A percentile compares a stretch with the other conserved stretches of the same genome.
Conservation (phyloP, 2,888 invertebrate genomes). For the Rotaria magnacalcarata region DNA sequence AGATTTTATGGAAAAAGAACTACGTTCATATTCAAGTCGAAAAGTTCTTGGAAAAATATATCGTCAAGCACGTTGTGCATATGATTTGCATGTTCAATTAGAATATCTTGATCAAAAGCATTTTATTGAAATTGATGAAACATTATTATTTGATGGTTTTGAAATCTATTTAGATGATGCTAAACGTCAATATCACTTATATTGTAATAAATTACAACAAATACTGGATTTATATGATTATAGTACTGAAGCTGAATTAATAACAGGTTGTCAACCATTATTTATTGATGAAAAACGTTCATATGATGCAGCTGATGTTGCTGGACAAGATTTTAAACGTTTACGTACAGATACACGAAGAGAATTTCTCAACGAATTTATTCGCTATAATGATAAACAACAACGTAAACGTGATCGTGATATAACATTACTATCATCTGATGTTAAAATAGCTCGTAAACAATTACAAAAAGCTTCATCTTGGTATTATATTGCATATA, state of each 20-base stretch:
- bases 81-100: constrained; percentile 24
- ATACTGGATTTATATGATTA: constrained; percentile 30
- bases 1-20: constrained; percentile 21
- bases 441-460: neutral
- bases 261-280: constrained; percentile 27
- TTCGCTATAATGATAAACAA: constrained; percentile 1
- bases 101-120: neutral
- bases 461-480: constrained; percentile 27
- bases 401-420: constrained; percentile 7
- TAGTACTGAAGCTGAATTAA: constrained; percentile 13
- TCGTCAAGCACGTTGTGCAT: constrained; percentile 16
- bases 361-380: constrained; percentile 29
- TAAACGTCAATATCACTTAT: neutral
- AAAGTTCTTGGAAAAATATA: constrained; percentile 23
- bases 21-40: constrained; percentile 16
- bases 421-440: neutral
- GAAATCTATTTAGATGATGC: neutral
- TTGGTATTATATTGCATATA: constrained; percentile 34
- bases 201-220: constrained; percentile 37
- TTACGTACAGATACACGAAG: constrained; percentile 14
- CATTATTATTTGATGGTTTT: constrained; percentile 28
- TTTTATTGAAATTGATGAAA: constrained; percentile 1
- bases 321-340: constrained; percentile 35
- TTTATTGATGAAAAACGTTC: constrained; percentile 32
- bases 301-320: constrained; percentile 34